Conservation (phyloP, 2,888 invertebrate species). For the Drosophila prolongata region DNA sequence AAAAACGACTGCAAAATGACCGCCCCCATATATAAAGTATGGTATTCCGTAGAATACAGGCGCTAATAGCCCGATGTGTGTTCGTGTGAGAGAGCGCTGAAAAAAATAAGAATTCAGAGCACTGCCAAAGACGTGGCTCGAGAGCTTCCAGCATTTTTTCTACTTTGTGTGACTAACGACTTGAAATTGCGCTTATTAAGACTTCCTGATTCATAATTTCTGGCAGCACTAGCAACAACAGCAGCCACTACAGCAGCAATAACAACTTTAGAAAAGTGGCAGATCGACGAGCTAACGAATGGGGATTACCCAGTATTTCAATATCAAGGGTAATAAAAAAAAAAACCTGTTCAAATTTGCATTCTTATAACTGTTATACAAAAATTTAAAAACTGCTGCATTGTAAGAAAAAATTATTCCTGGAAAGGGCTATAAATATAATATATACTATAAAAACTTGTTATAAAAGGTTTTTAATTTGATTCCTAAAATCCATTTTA, state of each 20-base stretch:
- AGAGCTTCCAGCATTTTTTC: slow-evolving; percentile 44
- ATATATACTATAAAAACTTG: background rate
- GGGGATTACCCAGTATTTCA: background rate
- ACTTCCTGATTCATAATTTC: slow-evolving; percentile 80
- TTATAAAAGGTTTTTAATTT: background rate
- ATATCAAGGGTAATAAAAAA: background rate
- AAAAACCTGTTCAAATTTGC: background rate
- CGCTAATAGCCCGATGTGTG: slow-evolving; percentile 33
- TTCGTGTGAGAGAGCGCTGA: slow-evolving; percentile 25
- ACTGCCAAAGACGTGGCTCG: slow-evolving; percentile 42
- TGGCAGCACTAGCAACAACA: slow-evolving; percentile 49
- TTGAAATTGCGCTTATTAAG: slow-evolving; percentile 80
- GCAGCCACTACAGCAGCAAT: slow-evolving; percentile 10
- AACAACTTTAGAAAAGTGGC: slow-evolving; percentile 14
- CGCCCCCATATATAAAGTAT: slow-evolving; percentile 57
- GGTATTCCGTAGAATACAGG: slow-evolving; percentile 26
- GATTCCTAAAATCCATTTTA: background rate
- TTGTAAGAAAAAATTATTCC: background rate
- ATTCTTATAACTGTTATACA: too few relatives aligned
- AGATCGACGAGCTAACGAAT: background rate
- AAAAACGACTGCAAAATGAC: slow-evolving; percentile 50
- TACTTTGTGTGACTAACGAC: slow-evolving; percentile 69
- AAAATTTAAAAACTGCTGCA: too few relatives aligned
- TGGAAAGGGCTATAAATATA: background rate
- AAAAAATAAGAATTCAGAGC: slow-evolving; percentile 34